A percentile compares a stretch with the other conserved stretches of the same genome.
Conservation (phyloP, 2,113 vertebrate species). For the Lota lota region DNA sequence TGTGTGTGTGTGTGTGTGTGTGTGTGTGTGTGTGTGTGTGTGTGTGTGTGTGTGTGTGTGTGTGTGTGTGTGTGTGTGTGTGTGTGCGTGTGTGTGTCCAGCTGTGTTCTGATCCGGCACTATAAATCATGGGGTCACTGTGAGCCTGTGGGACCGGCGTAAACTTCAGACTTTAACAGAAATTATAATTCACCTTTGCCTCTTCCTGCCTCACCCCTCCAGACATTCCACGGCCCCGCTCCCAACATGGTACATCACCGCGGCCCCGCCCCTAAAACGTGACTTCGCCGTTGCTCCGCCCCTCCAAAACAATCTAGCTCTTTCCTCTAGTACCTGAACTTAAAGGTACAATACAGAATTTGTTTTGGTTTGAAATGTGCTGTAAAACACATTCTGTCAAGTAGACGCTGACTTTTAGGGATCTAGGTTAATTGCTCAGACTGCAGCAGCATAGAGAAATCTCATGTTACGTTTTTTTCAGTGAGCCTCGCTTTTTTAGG, state of each 20-base stretch:
- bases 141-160: constrained; percentile 46
- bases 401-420: too few relatives aligned
- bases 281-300: constrained; percentile 36
- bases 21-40: constrained; percentile 7
- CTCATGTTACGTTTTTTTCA: too few relatives aligned
- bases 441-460: too few relatives aligned
- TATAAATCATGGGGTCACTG: constrained; percentile 56
- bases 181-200: constrained; percentile 51
- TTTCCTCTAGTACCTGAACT: too few relatives aligned
- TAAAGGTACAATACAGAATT: too few relatives aligned
- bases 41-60: constrained; percentile 9
- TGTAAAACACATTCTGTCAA: too few relatives aligned
- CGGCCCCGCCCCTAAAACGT: constrained; percentile 12
- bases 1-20: background rate
- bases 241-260: constrained; percentile 5
- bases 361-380: too few relatives aligned
- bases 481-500: too few relatives aligned
- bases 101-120: constrained; percentile 42
- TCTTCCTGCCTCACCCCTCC: constrained; percentile 49
- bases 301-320: constrained; percentile 27
- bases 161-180: constrained; percentile 48
- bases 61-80: constrained; percentile 1
- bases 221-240: constrained; percentile 22
- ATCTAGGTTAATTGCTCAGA: too few relatives aligned
- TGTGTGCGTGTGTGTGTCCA: constrained; percentile 30